A percentile compares a stretch with the other conserved stretches of the same genome.
Conservation (phyloP, 2,888 invertebrate species). For the Acanthoscelides obtectus region DNA sequence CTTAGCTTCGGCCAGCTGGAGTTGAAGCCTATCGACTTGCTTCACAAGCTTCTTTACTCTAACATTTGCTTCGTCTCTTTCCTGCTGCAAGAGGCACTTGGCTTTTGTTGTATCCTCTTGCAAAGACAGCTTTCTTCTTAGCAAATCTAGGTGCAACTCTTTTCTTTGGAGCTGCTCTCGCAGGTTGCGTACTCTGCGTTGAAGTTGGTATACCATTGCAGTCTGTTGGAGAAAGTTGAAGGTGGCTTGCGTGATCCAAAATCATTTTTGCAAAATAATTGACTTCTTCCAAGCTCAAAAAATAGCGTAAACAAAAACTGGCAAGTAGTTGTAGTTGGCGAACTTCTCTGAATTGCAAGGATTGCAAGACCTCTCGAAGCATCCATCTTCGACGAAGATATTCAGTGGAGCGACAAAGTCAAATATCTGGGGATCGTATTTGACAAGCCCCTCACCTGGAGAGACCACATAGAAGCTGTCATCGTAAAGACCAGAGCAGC, state of each 20-base stretch:
- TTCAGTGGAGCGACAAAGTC: too few relatives aligned
- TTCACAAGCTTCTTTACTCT: slow-evolving; percentile 77
- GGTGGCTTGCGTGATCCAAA: background rate
- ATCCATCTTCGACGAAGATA: too few relatives aligned
- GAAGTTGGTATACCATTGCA: slow-evolving; percentile 83
- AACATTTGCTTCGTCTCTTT: slow-evolving; percentile 63
- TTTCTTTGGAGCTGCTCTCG: slow-evolving; percentile 88
- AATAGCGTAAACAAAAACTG: too few relatives aligned
- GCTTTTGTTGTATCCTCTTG: slow-evolving; percentile 71
- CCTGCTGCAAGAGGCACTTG: slow-evolving; percentile 59
- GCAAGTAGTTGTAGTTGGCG: too few relatives aligned
- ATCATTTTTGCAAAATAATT: too few relatives aligned
- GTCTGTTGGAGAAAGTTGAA: slow-evolving; percentile 52
- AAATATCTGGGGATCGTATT: too few relatives aligned
- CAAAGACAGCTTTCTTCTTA: slow-evolving; percentile 79
- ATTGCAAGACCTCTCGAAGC: too few relatives aligned
- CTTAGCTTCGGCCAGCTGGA: slow-evolving; percentile 77
- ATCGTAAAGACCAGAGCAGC: too few relatives aligned
- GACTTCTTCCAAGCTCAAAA: too few relatives aligned
- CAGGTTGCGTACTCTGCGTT: slow-evolving; percentile 77
- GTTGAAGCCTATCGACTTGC: slow-evolving; percentile 75
- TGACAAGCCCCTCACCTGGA: too few relatives aligned
- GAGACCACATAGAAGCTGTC: too few relatives aligned
- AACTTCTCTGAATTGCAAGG: too few relatives aligned
- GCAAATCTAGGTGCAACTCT: slow-evolving; percentile 84